A percentile compares a stretch with the other conserved stretches of the same genome.
Evolutionary conservation across 2,113 vertebrate genomes (phyloP).

Genomic region (Junco hyemalis): DNA sequence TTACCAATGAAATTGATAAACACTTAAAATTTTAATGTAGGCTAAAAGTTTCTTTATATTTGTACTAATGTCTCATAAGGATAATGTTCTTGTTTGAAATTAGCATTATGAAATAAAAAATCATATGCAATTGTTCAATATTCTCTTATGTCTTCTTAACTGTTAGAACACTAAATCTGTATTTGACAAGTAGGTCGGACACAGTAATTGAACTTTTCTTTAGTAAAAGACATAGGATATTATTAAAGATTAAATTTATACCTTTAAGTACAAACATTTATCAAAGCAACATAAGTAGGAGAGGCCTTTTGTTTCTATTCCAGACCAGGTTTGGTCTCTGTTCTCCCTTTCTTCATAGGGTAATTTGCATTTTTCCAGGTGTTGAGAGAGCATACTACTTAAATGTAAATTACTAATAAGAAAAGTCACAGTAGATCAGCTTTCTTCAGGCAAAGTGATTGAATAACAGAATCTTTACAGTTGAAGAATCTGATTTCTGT

Average conservation of each 20-base stretch:
- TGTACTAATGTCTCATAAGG: neutral
- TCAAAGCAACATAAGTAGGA: neutral
- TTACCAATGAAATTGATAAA: constrained; percentile 41
- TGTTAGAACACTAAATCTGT: neutral
- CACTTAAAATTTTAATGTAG: constrained; percentile 38
- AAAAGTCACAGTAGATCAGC: neutral
- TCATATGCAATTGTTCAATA: neutral
- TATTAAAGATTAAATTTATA: neutral
- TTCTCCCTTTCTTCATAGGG: neutral
- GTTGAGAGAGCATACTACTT: neutral
- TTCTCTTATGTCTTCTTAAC: neutral
- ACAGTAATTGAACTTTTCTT: neutral
- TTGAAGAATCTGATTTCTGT: neutral
- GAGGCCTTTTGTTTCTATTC: neutral
- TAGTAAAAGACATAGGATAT: neutral
- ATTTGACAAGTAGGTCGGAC: neutral
- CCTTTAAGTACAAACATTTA: neutral
- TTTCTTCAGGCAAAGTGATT: neutral
- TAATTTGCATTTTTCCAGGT: neutral
- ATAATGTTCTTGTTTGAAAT: neutral
- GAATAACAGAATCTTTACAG: neutral
- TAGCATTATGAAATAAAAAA: neutral
- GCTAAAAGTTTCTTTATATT: neutral
- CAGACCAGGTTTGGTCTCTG: neutral
- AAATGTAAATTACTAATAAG: neutral